phyloP scores from a whole-genome alignment of 2,888 invertebrate species.

The Hirtodrosophila alboralis region DNA sequence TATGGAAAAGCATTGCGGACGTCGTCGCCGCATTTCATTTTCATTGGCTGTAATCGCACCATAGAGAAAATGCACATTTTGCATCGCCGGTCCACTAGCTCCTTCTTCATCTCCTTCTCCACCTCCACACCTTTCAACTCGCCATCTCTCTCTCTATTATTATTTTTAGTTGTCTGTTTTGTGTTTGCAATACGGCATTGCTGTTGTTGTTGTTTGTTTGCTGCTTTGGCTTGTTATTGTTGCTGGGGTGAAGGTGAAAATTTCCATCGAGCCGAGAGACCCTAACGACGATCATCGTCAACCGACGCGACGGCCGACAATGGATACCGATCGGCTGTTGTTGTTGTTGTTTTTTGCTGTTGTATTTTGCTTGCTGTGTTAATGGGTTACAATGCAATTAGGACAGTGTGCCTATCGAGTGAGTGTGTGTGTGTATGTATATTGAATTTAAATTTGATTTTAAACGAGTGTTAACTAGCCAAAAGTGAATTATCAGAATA shows the following conservation, averaged over 20 bases:
- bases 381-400: constrained; percentile 78
- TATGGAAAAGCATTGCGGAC: constrained; percentile 47
- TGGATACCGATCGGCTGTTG: constrained; percentile 50
- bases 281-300: constrained; percentile 52
- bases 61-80: constrained; percentile 50
- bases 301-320: constrained; percentile 52
- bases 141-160: constrained; percentile 33
- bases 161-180: constrained; percentile 38
- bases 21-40: constrained; percentile 54
- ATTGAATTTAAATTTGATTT: constrained; percentile 50
- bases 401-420: constrained; percentile 57
- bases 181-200: constrained; percentile 34
- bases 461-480: neutral
- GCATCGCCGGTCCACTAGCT: constrained; percentile 17
- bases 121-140: neutral
- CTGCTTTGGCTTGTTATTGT: constrained; percentile 22
- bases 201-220: constrained; percentile 30
- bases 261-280: constrained; percentile 33
- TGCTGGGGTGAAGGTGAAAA: constrained; percentile 76
- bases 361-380: constrained; percentile 56
- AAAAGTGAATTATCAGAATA: constrained; percentile 14
- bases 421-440: constrained; percentile 34
- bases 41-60: constrained; percentile 49
- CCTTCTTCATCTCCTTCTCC: constrained; percentile 1
- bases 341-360: constrained; percentile 24